Percentiles rank a stretch among this genome's conserved stretches.
phyloP scores from a whole-genome alignment of 1,140 invertebrate genomes.

The Drosophila parvula region DNA sequence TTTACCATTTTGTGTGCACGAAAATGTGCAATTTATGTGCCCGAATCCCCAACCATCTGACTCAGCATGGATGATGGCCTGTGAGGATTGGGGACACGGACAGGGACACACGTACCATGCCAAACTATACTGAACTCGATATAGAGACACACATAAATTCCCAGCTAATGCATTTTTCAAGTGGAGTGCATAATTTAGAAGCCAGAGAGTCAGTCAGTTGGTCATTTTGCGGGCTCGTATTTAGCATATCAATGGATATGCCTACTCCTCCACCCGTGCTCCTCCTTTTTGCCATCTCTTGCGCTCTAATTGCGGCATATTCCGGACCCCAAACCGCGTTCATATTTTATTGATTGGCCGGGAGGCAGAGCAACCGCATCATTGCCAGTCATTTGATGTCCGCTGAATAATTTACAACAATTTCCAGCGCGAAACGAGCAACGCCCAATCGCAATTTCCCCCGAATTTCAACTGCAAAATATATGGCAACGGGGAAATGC shows the following conservation, averaged over 20 bases:
- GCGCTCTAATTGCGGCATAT: slow-evolving; percentile 68
- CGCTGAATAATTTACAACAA: slow-evolving; percentile 75
- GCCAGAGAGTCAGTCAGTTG: slow-evolving; percentile 48
- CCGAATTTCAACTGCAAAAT: slow-evolving; percentile 31
- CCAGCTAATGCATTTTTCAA: slow-evolving; percentile 76
- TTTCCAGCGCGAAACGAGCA: slow-evolving; percentile 49
- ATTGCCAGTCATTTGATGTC: slow-evolving; percentile 69
- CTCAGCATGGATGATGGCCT: slow-evolving; percentile 54
- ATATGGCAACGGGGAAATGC: slow-evolving; percentile 29
- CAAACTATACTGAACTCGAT: slow-evolving; percentile 4
- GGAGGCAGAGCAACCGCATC: slow-evolving; percentile 45
- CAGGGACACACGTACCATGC: slow-evolving; percentile 29
- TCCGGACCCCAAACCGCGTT: slow-evolving; percentile 30
- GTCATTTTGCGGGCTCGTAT: slow-evolving; percentile 39
- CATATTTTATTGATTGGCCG: slow-evolving; percentile 67
- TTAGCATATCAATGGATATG: slow-evolving; percentile 54
- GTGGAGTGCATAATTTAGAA: slow-evolving; percentile 70
- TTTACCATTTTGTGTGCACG: slow-evolving; percentile 75
- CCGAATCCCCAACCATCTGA: slow-evolving; percentile 18
- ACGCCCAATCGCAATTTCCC: slow-evolving; percentile 27
- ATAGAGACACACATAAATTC: slow-evolving; percentile 47
- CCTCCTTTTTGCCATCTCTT: slow-evolving; percentile 13
- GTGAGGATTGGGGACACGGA: slow-evolving; percentile 54
- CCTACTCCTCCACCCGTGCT: neutral
- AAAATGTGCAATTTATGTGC: slow-evolving; percentile 80